These are phyloP conservation scores for Ceyx erithaca DNA, from an alignment of 2,797 vertebrate genomes.

Conservation along the genomic window DNA sequence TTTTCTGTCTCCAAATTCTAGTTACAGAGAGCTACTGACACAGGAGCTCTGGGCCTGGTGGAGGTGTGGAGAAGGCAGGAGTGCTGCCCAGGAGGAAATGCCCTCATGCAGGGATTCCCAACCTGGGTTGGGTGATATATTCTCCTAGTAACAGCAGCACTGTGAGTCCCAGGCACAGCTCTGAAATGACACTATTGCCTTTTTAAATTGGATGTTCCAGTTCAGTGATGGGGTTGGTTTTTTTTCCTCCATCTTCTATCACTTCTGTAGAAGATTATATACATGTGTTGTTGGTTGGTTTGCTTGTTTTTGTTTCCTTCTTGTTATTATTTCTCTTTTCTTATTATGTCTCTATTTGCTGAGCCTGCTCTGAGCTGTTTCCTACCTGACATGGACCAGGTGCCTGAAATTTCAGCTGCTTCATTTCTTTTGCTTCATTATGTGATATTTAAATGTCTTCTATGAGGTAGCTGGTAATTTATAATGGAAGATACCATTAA, in stretches of 20 bases:
- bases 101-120: neutral
- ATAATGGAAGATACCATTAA: neutral
- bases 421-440: neutral
- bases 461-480: neutral
- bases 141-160: neutral
- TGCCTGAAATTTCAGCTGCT: neutral
- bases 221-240: neutral
- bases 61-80: neutral
- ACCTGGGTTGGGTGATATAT: neutral
- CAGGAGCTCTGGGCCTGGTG: neutral
- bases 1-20: neutral
- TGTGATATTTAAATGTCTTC: neutral
- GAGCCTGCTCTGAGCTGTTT: neutral
- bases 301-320: neutral
- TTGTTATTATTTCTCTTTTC: neutral
- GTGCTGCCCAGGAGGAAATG: neutral
- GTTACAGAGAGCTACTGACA: neutral
- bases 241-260: rapidly evolving
- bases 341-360: neutral
- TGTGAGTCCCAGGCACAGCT: neutral
- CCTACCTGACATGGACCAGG: neutral
- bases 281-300: neutral
- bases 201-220: neutral
- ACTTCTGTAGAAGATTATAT: neutral
- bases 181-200: neutral